Percentiles rank a stretch among this genome's conserved stretches.
Evolutionary conservation across 2,888 invertebrate species (phyloP).

Genomic region (Globia sparganii): DNA sequence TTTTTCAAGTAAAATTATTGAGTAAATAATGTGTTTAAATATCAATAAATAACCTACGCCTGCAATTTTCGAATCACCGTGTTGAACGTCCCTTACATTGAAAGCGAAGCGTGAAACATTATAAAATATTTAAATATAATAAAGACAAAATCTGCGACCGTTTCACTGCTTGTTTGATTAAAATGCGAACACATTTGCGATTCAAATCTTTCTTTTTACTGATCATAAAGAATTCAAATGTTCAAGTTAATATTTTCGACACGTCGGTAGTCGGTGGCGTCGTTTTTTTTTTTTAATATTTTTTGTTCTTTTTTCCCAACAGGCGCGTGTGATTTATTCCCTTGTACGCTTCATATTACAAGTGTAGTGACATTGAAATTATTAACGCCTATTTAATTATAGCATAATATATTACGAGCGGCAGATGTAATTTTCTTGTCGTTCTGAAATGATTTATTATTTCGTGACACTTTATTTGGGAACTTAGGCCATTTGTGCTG

Average conservation of each 20-base stretch:
- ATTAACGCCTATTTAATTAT: slow-evolving; percentile 66
- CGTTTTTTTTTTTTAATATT: slow-evolving; percentile 68
- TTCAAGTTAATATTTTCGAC: slow-evolving; percentile 88
- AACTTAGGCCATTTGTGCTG: slow-evolving; percentile 18
- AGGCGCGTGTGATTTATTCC: slow-evolving; percentile 77
- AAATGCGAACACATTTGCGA: slow-evolving; percentile 88
- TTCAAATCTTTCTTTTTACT: slow-evolving; percentile 89
- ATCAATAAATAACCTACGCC: slow-evolving; percentile 6
- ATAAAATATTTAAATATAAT: slow-evolving; percentile 66
- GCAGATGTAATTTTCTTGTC: slow-evolving; percentile 52
- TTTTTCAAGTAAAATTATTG: slow-evolving; percentile 5
- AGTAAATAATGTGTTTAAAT: slow-evolving; percentile 16
- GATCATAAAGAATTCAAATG: slow-evolving; percentile 90
- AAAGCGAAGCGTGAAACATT: slow-evolving; percentile 44
- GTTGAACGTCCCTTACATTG: slow-evolving; percentile 2
- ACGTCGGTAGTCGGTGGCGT: slow-evolving; percentile 77
- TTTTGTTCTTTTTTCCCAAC: slow-evolving; percentile 67
- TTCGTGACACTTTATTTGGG: slow-evolving; percentile 34
- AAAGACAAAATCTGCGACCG: slow-evolving; percentile 65
- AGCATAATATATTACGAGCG: slow-evolving; percentile 41
- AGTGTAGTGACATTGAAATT: slow-evolving; percentile 67
- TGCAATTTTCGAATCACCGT: slow-evolving; percentile 50
- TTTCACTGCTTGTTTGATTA: slow-evolving; percentile 82
- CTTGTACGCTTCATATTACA: slow-evolving; percentile 71
- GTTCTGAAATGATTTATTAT: slow-evolving; percentile 50